phyloP scores from a whole-genome alignment of 2,113 vertebrate species.

The Gracilinanus agilis region DNA sequence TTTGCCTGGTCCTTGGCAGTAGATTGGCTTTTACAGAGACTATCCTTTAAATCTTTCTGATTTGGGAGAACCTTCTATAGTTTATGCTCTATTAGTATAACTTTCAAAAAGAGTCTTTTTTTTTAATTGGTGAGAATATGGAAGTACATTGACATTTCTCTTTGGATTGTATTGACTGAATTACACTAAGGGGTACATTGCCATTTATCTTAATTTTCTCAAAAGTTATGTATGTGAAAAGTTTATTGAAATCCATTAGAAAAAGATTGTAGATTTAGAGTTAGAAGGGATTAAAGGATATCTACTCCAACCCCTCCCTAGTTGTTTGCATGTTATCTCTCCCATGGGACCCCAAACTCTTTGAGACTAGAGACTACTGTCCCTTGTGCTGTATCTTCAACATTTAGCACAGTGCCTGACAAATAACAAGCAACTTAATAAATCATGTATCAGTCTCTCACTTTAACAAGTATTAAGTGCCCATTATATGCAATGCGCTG shows the following conservation, averaged over 20 bases:
- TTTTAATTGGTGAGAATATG: conserved; percentile 8
- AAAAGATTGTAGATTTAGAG: neutral
- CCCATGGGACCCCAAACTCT: neutral
- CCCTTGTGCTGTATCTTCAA: neutral
- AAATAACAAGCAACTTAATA: neutral
- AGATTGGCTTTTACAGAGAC: neutral
- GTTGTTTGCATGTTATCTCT: neutral
- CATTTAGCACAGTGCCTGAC: neutral
- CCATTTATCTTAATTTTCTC: conserved; percentile 2
- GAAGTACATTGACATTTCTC: neutral
- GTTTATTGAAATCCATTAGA: conserved; percentile 3
- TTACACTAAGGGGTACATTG: neutral
- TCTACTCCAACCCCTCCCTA: neutral
- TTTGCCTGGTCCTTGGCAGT: neutral
- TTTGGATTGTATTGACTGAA: conserved; percentile 9
- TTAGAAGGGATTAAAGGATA: neutral
- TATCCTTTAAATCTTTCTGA: neutral
- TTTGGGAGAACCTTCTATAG: neutral
- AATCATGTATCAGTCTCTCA: neutral
- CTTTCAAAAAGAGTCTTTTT: neutral
- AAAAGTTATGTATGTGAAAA: conserved; percentile 17
- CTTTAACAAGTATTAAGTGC: neutral
- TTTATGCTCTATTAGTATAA: neutral
- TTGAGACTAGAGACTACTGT: neutral
- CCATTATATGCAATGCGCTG: neutral